These are phyloP conservation scores for Catharus fuscescens DNA, from an alignment of 2,113 vertebrate genomes.

Conservation along the genomic window DNA sequence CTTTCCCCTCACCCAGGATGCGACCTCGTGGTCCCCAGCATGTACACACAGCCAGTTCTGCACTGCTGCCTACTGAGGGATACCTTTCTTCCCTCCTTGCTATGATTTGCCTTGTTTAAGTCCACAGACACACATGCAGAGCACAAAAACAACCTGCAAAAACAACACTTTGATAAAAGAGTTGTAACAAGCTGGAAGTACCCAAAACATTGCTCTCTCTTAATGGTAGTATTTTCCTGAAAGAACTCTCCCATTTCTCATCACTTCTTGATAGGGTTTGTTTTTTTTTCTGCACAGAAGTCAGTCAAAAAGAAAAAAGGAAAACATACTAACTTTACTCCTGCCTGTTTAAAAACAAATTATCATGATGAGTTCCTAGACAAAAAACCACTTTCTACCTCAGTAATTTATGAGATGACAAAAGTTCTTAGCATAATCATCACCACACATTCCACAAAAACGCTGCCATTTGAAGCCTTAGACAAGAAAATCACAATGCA, in stretches of 20 bases:
- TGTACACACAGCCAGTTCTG: not conserved
- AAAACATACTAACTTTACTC: not conserved
- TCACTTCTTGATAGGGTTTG: not conserved
- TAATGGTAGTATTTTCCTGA: not conserved
- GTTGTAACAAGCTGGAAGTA: not conserved
- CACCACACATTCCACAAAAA: not conserved
- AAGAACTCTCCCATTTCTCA: not conserved
- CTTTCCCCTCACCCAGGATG: not conserved
- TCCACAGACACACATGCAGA: not conserved
- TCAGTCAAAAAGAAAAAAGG: not conserved
- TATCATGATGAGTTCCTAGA: not conserved
- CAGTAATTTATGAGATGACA: conserved; percentile 14
- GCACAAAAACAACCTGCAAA: not conserved
- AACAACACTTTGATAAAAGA: not conserved
- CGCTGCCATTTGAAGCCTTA: not conserved
- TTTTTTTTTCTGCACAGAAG: not conserved
- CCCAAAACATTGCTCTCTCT: conserved; percentile 20
- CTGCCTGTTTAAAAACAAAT: conserved; percentile 21
- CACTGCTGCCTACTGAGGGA: not conserved
- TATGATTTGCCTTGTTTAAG: not conserved
- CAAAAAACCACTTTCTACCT: conserved; percentile 17
- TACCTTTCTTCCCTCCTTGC: not conserved
- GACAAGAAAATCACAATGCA: not conserved
- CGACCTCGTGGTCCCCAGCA: not conserved
- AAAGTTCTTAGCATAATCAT: conserved; percentile 6